Base-by-base conservation (phyloP, 2,797 vertebrate species). In the Pyrocephalus nanus region DNA sequence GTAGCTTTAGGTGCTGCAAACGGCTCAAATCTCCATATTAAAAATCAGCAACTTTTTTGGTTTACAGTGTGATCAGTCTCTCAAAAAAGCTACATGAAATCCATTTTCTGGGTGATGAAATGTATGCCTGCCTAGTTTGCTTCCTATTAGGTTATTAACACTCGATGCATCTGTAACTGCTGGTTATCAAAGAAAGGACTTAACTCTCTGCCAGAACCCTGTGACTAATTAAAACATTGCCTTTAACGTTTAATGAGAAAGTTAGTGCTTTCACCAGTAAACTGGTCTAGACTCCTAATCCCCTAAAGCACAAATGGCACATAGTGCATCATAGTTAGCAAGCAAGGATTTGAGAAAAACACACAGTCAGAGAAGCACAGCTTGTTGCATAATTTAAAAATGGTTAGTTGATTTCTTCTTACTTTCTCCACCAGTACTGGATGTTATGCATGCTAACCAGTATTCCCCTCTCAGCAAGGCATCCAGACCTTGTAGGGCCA, bases 141-240 rank as follows among this genome's bases (percentile, higher is more conserved):
- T 80, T 94, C 61, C 86, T 95, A 4, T 66, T 93, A 76, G 42
- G n/a, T 93, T 96, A 76, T 91, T 91, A 96, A 90, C 66, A 77
- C 60, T 91, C 91, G 42, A 20, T 92, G 65, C 64, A 20, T 88
- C 38, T 86, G 21, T 93, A 93, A 84, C 30, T 88, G 60, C 55
- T 89, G 48, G 20, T 66, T 91, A 60, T 22, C 88, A 61, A 90
- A 95, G 80, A 58, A 93, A 93, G 73, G n/a, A 42, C 34, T 76
- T 74, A 60, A 34, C 84, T 93, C 94, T 75, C 60, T 85, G n/a
- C 65, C 79, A 92, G 89, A 82, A 87, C 55, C 30, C 9, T 83
- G 70, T 53, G 78, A 86, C 50, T 90, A 79, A 96, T 95, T 90
- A 96, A 93, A 94, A 88, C 54, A 57, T 81, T 80, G 65, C 55